phyloP scores from a whole-genome alignment of 2,888 invertebrate species.

The Lissonota sp. region DNA sequence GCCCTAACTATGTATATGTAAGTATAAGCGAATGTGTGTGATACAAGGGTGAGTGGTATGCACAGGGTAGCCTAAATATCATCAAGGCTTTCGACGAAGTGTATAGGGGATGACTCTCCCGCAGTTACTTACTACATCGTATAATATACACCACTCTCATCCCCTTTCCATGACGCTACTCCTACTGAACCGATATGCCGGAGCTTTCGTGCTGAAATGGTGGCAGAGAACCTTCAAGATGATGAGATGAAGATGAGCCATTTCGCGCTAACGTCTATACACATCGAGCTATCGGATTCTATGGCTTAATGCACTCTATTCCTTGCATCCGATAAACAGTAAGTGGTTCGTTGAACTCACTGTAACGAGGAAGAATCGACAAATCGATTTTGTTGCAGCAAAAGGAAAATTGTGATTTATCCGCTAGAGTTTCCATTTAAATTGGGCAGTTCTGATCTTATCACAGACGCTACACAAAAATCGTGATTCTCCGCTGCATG shows the following conservation, averaged over 20 bases:
- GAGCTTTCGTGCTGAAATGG: constrained; percentile 8
- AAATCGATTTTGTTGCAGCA: no score
- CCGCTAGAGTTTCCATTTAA: not conserved
- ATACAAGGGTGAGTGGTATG: constrained; percentile 1
- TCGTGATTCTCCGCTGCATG: no score
- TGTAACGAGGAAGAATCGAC: no score
- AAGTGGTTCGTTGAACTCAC: no score
- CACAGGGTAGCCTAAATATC: constrained; percentile 47
- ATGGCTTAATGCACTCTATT: constrained; percentile 24
- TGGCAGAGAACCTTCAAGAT: constrained; percentile 33
- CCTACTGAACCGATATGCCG: not conserved
- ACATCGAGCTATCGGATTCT: constrained; percentile 26
- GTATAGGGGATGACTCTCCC: constrained; percentile 20
- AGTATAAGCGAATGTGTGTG: not conserved
- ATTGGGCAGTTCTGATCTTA: not conserved
- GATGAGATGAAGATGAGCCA: constrained; percentile 56
- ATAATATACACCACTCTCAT: not conserved
- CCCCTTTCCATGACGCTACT: constrained; percentile 1
- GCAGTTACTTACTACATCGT: constrained; percentile 25
- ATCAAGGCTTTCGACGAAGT: constrained; percentile 46
- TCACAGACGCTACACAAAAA: no score
- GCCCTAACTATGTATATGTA: constrained; percentile 10
- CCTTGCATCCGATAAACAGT: not conserved
- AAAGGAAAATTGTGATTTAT: no score
- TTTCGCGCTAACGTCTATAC: constrained; percentile 14